Evolutionary conservation across 2,888 invertebrate species (phyloP).

Genomic region (Syrphus vitripennis): DNA sequence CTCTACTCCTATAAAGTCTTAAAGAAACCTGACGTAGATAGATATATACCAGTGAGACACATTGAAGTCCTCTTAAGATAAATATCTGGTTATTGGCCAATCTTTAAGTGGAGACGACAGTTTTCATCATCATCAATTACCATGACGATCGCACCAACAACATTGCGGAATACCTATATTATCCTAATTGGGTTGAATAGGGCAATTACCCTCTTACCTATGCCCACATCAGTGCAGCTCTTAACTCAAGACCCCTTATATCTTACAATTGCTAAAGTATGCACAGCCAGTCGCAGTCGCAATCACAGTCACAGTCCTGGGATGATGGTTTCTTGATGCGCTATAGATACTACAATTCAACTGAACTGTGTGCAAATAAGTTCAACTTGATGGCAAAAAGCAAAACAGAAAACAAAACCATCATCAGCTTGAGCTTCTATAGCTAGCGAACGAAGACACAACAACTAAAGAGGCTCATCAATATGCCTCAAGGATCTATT

Average conservation of each 20-base stretch:
- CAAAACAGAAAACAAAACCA: neutral
- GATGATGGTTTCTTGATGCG: constrained; percentile 8
- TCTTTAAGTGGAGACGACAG: constrained; percentile 40
- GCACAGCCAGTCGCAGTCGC: neutral
- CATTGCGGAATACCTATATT: constrained; percentile 46
- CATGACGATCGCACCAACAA: constrained; percentile 59
- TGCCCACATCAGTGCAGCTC: constrained; percentile 23
- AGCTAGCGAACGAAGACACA: constrained; percentile 24
- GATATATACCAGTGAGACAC: too few species aligned
- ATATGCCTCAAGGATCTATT: constrained; percentile 69
- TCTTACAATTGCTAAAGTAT: constrained; percentile 20
- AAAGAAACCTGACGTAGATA: neutral
- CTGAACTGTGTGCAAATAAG: constrained; percentile 57
- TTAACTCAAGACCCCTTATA: constrained; percentile 16
- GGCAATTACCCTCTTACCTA: constrained; percentile 51
- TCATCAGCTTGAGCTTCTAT: too few species aligned
- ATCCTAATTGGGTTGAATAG: constrained; percentile 65
- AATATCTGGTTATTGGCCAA: constrained; percentile 18
- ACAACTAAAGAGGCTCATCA: constrained; percentile 61
- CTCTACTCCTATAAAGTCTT: too few species aligned
- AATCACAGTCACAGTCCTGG: constrained; percentile 6
- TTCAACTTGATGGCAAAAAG: constrained; percentile 7
- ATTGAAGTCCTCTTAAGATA: neutral
- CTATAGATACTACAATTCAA: constrained; percentile 28
- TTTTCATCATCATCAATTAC: constrained; percentile 68